Evolutionary conservation across 2,113 vertebrate species (phyloP), one percentile per base, ranked within the genome.

Genomic region (Chloropsis hardwickii): DNA sequence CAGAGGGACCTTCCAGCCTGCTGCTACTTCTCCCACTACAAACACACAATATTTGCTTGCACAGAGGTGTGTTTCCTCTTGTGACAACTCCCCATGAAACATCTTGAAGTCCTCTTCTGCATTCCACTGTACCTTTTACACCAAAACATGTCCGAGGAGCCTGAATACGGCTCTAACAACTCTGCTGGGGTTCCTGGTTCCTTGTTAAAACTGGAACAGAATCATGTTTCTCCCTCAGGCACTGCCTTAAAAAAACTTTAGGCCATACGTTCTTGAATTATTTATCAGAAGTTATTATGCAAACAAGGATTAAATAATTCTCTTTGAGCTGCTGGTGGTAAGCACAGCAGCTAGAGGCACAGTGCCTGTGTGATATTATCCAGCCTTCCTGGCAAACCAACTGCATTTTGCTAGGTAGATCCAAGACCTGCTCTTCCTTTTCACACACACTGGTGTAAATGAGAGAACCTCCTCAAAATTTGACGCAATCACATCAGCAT

Each of bases 221-320:
- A 97, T 80, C 44, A 12, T 94, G 87, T 97, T 97, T 87, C 97
- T 96, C 90, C 86, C 94, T 92, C 66, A 96, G 93, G 94, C 61
- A 82, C 88, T 94, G 94, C 84, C 91, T 98, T 79, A 94, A 73
- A 97, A 96, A 96, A 97, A 85, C 88, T 96, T 97, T 33, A 93
- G 92, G 91, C 82, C 78, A 92, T 91, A 90, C 33, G 12, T 90
- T 83, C 84, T 84, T 97, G 97, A 97, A 96, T 98, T 95, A 98
- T 97, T 98, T 94, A 98, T 97, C 94, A 97, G 94, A 98, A 96
- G 86, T 95, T 97, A 94, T 93, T 97, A 97, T 97, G 95, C 98
- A 98, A 98, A 98, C 96, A 98, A 92, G 96, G 89, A 97, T 97
- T 99, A 96, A 98, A 98, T 98, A 98, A 98, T 98, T 98, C 97